Base-by-base conservation (phyloP, 23 tunicate genomes). In the Phallusia fumigata region DNA sequence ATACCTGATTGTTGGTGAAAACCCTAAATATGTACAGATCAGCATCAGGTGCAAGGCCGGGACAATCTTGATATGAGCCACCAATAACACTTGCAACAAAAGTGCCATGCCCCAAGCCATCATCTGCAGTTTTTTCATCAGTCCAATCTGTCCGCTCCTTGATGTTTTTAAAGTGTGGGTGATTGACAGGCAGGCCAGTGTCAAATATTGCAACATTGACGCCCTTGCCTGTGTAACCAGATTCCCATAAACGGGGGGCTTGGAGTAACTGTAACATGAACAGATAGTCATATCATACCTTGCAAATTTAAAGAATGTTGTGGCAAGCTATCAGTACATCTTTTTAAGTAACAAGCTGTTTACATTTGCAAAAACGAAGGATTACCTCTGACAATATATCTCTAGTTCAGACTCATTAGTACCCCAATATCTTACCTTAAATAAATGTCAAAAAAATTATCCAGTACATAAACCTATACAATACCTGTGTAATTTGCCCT, bases 41-140 rank as follows among this genome's bases (percentile, higher is more conserved):
- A 12, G 99, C 89, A 65, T 97, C 95, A 22, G 99, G 99, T 28
- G 99, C 99, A 13, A 97, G 79, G 18, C 99, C 99, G 2, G 93
- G 95, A 73, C 99, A 97, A 0, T 83, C 95, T 3, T 50, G 51
- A 35, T 64, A 80, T n/a, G 91, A 84, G 21, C 98, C 89, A n/a
- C 95, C 99, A 47, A 97, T 92, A 18, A 97, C 97, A 32, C 99
- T 94, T 0, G 99, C 99, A 21, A 97, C 99, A 89, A 97, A 97
- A 6, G 99, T 97, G 26, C 99, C 99, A 80, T 97, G 99, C 18
- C 99, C 99, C 36, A 97, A 79, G 0, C 97, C 95, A 80, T 97
- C 99, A 44, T 97, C 88, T 0, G 85, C 83, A 58, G 85, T 97
- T 64, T 97, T 92, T 65, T 97, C 99, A 69, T 90, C 88, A 0